Percentiles rank a stretch among this genome's conserved stretches.
phyloP scores from a whole-genome alignment of 2,888 invertebrate species.

The Rotaria sp. region DNA sequence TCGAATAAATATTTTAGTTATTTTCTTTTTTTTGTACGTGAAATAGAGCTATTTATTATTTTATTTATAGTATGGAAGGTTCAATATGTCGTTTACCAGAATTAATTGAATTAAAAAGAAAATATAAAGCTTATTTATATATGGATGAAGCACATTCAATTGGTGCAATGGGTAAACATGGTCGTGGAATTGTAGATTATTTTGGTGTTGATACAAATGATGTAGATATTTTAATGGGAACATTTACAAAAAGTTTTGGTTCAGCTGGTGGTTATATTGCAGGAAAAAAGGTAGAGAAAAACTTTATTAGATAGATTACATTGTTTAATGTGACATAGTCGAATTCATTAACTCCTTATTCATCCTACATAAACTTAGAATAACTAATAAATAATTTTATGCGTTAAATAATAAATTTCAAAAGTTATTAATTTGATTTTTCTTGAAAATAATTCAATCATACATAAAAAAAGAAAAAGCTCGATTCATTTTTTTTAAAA shows the following conservation, averaged over 20 bases:
- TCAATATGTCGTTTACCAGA: conserved; percentile 80
- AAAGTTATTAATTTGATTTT: no score
- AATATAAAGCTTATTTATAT: conserved; percentile 87
- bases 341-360: no score
- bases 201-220: conserved; percentile 72
- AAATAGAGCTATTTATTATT: background rate
- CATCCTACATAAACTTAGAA: no score
- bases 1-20: no score
- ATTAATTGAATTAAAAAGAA: conserved; percentile 78
- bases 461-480: no score
- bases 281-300: conserved; percentile 66
- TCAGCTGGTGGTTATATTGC: conserved; percentile 93
- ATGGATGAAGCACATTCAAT: conserved; percentile 95
- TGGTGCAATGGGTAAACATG: conserved; percentile 80
- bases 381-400: no score
- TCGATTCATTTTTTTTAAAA: background rate
- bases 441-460: no score
- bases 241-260: conserved; percentile 96
- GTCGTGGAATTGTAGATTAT: conserved; percentile 80
- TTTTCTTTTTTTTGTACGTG: no score
- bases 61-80: conserved; percentile 78
- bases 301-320: background rate
- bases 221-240: conserved; percentile 88
- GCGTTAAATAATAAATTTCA: no score
- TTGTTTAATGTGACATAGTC: no score